A percentile compares a stretch with the other conserved stretches of the same genome.
These are phyloP conservation scores for Cenopis cana DNA, from an alignment of 2,888 invertebrate species.

Conservation along the genomic window DNA sequence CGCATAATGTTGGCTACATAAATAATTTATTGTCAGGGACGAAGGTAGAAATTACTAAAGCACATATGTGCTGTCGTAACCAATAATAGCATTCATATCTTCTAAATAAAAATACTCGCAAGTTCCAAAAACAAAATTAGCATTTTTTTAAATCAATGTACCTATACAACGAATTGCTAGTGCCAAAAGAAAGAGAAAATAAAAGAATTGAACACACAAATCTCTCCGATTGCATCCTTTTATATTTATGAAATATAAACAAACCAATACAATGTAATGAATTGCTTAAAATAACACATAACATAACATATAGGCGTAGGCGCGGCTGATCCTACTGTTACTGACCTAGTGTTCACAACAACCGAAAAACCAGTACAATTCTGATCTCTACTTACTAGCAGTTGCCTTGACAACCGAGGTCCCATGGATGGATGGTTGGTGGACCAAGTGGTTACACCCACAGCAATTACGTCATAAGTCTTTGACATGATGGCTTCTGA, in stretches of 20 bases:
- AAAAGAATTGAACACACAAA: too few species aligned
- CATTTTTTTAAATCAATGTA: too few species aligned
- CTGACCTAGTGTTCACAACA: too few species aligned
- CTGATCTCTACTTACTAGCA: neutral
- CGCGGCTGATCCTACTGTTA: constrained; percentile 22
- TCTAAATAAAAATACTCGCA: too few species aligned
- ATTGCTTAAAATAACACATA: constrained; percentile 1
- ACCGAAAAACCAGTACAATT: neutral
- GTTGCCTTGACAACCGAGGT: neutral
- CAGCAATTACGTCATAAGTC: constrained; percentile 32
- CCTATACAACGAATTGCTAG: too few species aligned
- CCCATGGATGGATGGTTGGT: too few species aligned
- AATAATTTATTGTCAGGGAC: constrained; percentile 7
- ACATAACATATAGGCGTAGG: too few species aligned
- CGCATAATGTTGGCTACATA: neutral
- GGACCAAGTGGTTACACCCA: constrained; percentile 28
- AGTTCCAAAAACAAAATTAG: too few species aligned
- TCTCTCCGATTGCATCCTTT: too few species aligned
- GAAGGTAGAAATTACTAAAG: neutral
- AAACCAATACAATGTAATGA: too few species aligned
- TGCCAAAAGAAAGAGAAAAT: too few species aligned
- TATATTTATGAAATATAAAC: too few species aligned
- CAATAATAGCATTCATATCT: neutral
- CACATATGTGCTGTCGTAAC: neutral
- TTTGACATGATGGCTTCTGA: constrained; percentile 33